These are phyloP conservation scores for Euura lappo DNA, from an alignment of 1,140 invertebrate species.

Conservation along the genomic window DNA sequence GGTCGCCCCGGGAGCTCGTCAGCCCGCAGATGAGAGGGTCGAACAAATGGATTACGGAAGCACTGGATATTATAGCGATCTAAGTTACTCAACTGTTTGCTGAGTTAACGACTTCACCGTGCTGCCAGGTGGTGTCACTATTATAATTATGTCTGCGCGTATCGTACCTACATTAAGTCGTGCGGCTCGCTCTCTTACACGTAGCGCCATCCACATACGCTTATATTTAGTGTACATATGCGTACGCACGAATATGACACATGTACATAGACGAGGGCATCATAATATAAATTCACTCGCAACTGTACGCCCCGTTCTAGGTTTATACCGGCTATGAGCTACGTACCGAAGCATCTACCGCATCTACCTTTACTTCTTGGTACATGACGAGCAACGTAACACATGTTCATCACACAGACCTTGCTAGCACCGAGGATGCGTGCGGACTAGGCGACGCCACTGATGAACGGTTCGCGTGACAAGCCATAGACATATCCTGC, in stretches of 20 bases:
- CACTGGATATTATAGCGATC: slow-evolving; percentile 41
- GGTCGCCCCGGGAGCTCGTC: slow-evolving; percentile 20
- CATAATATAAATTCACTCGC: neutral
- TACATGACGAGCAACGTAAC: too few relatives aligned
- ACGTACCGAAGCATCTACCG: neutral
- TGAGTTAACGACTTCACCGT: slow-evolving; percentile 48
- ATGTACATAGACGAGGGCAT: neutral
- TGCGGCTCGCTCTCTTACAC: neutral
- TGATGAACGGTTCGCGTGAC: slow-evolving; percentile 61
- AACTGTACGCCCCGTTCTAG: too few relatives aligned
- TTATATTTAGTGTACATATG: too few relatives aligned
- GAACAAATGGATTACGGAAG: slow-evolving; percentile 47
- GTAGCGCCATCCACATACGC: too few relatives aligned
- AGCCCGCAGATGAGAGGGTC: slow-evolving; percentile 29
- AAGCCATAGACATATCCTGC: slow-evolving; percentile 51
- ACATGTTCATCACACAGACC: neutral
- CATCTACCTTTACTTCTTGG: neutral
- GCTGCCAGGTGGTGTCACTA: slow-evolving; percentile 47
- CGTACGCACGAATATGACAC: neutral
- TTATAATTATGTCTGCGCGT: slow-evolving; percentile 43
- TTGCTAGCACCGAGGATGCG: neutral
- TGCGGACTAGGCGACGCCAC: slow-evolving; percentile 44
- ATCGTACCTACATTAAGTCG: neutral
- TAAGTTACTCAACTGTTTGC: slow-evolving; percentile 43
- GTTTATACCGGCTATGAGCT: too few relatives aligned